phyloP scores from a whole-genome alignment of 2,888 invertebrate species.

The Thecophora atra region DNA sequence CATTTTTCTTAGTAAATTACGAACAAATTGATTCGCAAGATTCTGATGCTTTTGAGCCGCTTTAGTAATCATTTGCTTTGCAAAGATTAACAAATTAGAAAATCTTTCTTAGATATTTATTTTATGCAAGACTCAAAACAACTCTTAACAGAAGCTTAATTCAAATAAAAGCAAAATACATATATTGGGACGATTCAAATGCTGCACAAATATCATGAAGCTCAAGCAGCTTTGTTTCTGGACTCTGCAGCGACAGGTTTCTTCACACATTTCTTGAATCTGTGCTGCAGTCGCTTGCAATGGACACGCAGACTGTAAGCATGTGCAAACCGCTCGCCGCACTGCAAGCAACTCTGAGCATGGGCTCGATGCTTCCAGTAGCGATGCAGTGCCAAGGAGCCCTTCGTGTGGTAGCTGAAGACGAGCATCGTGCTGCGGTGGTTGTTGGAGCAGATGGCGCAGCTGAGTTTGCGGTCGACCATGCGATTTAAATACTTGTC shows the following conservation, averaged over 20 bases:
- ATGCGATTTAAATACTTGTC: conserved; percentile 66
- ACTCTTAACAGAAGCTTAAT: conserved; percentile 5
- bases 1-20: too few relatives aligned
- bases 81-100: too few relatives aligned
- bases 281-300: conserved; percentile 42
- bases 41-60: too few relatives aligned
- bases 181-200: background rate
- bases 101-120: too few relatives aligned
- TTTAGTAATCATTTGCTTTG: too few relatives aligned
- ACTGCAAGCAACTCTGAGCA: conserved; percentile 52
- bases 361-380: conserved; percentile 67
- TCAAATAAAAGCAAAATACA: background rate
- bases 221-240: background rate
- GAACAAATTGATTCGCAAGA: too few relatives aligned
- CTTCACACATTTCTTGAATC: background rate
- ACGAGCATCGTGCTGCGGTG: conserved; percentile 56
- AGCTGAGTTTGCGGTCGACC: conserved; percentile 62
- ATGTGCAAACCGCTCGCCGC: conserved; percentile 55
- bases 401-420: conserved; percentile 67
- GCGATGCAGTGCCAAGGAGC: conserved; percentile 67
- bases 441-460: conserved; percentile 55
- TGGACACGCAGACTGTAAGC: conserved; percentile 62
- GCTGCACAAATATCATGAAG: background rate
- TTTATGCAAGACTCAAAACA: background rate
- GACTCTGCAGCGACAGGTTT: conserved; percentile 12